Base-by-base conservation (phyloP, 2,113 vertebrate genomes). In the Chamaetylas fuelleborni region DNA sequence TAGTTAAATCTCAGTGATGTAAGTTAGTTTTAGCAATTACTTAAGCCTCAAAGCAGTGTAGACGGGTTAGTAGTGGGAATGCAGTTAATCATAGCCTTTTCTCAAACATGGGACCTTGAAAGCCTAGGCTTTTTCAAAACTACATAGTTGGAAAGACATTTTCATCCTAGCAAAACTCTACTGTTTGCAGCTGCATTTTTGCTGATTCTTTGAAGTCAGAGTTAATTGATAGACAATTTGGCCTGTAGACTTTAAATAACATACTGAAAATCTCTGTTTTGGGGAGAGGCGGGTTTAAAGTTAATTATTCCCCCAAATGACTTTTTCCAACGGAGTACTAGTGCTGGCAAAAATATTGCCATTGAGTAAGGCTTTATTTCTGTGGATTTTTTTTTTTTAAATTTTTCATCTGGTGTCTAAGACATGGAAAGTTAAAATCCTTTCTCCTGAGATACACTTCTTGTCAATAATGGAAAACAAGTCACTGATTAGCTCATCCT, bases 181-280 rank as follows among this genome's bases (percentile, higher is more conserved):
- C 69, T 58, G 47, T 83, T 89, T 85, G 91, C 96, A 97, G 95
- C 95, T 96, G 95, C 94, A 53, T 84, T 95, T 95, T 94, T 96
- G 94, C 96, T 96, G 94, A 97, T 82, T 95, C 94, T 96, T 74
- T 87, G 81, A 96, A 96, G 84, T 93, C 89, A 87, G 83, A 95
- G 84, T 92, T 95, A 95, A 92, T 93, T 96, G 83, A 76, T 40
- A 96, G 91, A 96, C 69, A 91, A 91, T 96, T 96, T 95, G 96
- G 53, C 84, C 87, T 79, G 87, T 92, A 80, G 95, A 93, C 95
- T 97, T 95, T 95, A 96, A 97, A 96, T 96, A 96, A 97, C 95
- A 84, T 91, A 93, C 86, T 95, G 78, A 88, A 87, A 92, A 81
- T 95, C 74, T 95, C 90, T 94, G 87, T 91, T 94, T 94, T 94